Base-by-base conservation (phyloP, 2,797 vertebrate species). In the Erethizon dorsatum region DNA sequence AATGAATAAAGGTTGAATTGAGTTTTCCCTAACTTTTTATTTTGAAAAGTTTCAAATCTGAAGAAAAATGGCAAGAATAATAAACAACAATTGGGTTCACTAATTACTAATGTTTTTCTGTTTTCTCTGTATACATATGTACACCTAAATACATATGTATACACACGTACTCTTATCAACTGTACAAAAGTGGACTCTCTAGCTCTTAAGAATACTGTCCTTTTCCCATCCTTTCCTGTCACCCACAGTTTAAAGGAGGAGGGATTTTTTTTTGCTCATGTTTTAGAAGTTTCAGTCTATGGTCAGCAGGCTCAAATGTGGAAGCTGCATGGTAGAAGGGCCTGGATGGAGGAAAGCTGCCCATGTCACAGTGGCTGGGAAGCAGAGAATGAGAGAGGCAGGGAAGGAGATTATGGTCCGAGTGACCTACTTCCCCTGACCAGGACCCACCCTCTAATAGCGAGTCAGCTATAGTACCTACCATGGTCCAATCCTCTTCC, bases 1-100 rank as follows among this genome's bases (percentile, higher is more conserved):
- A 82, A 31, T 85, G 41, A 54, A 37, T 91, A 65, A 84, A 31
- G 45, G 5, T 69, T 94, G 61, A 45, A 67, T 47, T 83, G 91
- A 61, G 33, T 37, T 92, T 92, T 75, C 57, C 28, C 50, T 71
- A n/a, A 33, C 18, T 65, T 63, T 67, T 45, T 79, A 65, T 95
- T 88, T 96, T 18, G n/a, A 57, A 86, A 61, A 91, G 73, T 75
- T 94, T 95, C 33, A 80, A 31, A 88, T 85, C 31, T 93, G 9
- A 37, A 80, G 63, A 84, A 90, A 88, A 93, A 41, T 67, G 67
- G 4, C 11, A 61, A 56, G 71, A 59, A 59, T 83, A 87, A 84
- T 78, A 78, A 80, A 56, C 4, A 88, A 24, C 41, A 88, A 17
- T 85, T 93, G 63, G 31, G 83, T 54, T 80, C 5, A 84, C 37